These are phyloP conservation scores for Harpalus rufipes DNA, from an alignment of 2,888 invertebrate genomes.

Conservation along the genomic window DNA sequence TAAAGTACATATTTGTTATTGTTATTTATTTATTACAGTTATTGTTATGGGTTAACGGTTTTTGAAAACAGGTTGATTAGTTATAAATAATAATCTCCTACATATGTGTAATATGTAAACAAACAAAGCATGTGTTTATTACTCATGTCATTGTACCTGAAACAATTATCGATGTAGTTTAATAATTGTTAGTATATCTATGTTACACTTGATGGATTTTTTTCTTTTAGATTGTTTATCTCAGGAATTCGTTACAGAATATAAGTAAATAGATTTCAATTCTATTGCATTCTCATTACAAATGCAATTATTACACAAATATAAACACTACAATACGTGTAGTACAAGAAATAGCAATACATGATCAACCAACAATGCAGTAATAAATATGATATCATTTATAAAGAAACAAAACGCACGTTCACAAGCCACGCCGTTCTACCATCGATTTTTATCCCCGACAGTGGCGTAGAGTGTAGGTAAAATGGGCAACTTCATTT, in stretches of 20 bases:
- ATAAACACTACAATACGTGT: conserved; percentile 41
- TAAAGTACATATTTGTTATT: conserved; percentile 17
- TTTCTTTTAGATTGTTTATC: not conserved
- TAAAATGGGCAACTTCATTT: not conserved
- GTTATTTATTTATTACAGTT: conserved; percentile 45
- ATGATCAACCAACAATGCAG: conserved; percentile 46
- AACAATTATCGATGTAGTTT: not conserved
- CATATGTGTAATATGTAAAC: conserved; percentile 33
- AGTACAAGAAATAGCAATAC: conserved; percentile 47
- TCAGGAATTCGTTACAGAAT: conserved; percentile 4
- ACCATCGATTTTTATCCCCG: conserved; percentile 6
- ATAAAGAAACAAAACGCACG: conserved; percentile 49
- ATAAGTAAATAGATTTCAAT: conserved; percentile 17
- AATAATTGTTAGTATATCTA: not conserved
- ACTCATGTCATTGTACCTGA: conserved; percentile 9
- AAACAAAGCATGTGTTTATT: not conserved
- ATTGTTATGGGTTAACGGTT: conserved; percentile 51
- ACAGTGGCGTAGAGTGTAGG: conserved; percentile 2
- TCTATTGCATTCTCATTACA: conserved; percentile 26
- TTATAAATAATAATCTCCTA: conserved; percentile 14
- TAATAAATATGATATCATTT: conserved; percentile 63
- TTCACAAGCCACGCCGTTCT: conserved; percentile 30
- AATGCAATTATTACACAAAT: conserved; percentile 53
- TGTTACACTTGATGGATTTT: not conserved
- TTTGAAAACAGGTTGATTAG: conserved; percentile 43